Percentiles rank a stretch among this genome's conserved stretches.
Conservation (phyloP, 1,140 invertebrate species). For the Drosophila lacertosa region DNA sequence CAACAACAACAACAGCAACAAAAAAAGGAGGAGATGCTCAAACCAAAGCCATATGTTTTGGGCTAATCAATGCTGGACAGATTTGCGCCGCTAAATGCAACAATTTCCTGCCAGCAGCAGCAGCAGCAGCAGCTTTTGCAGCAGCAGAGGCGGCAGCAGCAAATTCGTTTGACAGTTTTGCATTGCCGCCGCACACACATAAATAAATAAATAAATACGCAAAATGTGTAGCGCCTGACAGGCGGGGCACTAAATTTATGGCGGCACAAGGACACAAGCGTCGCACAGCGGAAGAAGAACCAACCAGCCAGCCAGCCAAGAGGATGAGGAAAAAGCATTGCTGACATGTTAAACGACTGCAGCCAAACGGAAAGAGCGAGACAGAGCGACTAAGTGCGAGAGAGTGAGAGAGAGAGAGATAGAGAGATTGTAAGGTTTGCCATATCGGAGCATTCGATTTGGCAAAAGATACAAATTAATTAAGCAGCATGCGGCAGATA, state of each 20-base stretch:
- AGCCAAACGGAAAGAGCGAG: slow-evolving; percentile 47
- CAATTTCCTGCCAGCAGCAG: slow-evolving; percentile 37
- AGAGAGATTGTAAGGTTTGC: not conserved
- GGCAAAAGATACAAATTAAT: slow-evolving; percentile 81
- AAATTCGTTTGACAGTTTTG: slow-evolving; percentile 64
- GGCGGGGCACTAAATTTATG: slow-evolving; percentile 76
- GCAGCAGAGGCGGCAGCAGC: slow-evolving; percentile 17
- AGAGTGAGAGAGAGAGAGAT: not conserved
- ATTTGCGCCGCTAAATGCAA: slow-evolving; percentile 52
- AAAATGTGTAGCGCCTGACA: slow-evolving; percentile 64
- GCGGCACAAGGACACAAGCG: slow-evolving; percentile 74
- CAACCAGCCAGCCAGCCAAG: slow-evolving; percentile 24
- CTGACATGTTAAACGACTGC: slow-evolving; percentile 79
- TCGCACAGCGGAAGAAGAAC: slow-evolving; percentile 71
- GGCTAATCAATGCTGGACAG: slow-evolving; percentile 52
- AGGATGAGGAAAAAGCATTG: slow-evolving; percentile 38
- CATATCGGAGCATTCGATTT: slow-evolving; percentile 68
- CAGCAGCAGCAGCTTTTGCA: slow-evolving; percentile 11
- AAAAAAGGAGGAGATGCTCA: not conserved
- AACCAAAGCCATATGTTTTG: slow-evolving; percentile 39
- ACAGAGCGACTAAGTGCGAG: not conserved
- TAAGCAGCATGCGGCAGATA: slow-evolving; percentile 77
- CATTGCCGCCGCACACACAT: slow-evolving; percentile 47
- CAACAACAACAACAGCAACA: not conserved
- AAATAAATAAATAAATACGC: slow-evolving; percentile 76